Evolutionary conservation across 1,140 invertebrate species (phyloP).

Genomic region (Drosophila kepulauana): DNA sequence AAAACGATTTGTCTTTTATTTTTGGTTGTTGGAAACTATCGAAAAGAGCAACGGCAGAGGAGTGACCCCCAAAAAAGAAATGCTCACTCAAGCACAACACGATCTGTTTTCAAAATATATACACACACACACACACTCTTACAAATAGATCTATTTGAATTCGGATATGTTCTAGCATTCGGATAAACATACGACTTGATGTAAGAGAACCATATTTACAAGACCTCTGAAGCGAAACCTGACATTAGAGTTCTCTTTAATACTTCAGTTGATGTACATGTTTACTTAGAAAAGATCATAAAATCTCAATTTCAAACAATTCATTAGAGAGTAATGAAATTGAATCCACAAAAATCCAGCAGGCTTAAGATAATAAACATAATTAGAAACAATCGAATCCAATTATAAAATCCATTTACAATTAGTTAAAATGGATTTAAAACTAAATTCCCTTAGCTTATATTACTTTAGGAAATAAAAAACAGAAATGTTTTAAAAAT

Average conservation of each 20-base stretch:
- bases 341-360: not conserved
- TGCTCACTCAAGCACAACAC: conserved; percentile 67
- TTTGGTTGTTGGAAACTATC: conserved; percentile 54
- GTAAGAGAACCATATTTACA: not conserved
- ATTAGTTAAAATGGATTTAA: too few species aligned
- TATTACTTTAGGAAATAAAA: too few species aligned
- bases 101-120: conserved; percentile 61
- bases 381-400: too few species aligned
- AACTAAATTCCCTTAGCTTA: too few species aligned
- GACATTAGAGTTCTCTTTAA: not conserved
- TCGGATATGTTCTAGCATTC: not conserved
- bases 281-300: not conserved
- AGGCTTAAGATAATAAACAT: not conserved
- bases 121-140: not conserved
- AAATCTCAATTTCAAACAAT: not conserved
- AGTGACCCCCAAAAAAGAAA: conserved; percentile 33
- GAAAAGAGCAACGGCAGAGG: conserved; percentile 14
- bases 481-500: too few species aligned
- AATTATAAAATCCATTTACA: too few species aligned
- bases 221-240: not conserved
- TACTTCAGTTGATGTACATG: not conserved
- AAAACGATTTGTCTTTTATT: conserved; percentile 61
- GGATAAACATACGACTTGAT: not conserved
- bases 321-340: not conserved
- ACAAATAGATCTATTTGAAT: not conserved